Conservation (phyloP, 23 tunicate species). For the Phallusia fumigata region DNA sequence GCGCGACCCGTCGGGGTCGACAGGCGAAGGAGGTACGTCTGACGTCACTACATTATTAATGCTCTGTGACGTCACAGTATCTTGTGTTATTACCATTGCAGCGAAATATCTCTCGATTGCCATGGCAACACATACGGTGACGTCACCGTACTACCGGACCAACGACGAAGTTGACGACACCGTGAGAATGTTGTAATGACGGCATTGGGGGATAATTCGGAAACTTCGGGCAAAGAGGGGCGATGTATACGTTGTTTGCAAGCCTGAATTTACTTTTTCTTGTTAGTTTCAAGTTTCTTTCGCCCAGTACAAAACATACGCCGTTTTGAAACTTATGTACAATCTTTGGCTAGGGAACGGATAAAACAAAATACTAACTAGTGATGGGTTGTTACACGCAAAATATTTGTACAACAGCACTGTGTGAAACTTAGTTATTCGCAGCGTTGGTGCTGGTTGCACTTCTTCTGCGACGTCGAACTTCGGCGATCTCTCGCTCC, state of each 20-base stretch:
- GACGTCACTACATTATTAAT: not conserved
- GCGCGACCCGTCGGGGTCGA: conserved; percentile 38
- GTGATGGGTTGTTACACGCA: too few relatives aligned
- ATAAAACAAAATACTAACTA: too few relatives aligned
- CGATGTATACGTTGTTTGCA: too few relatives aligned
- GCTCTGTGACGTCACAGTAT: not conserved
- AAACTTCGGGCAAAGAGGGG: too few relatives aligned
- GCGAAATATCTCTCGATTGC: conserved; percentile 67
- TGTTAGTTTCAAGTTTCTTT: too few relatives aligned
- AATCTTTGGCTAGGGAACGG: too few relatives aligned
- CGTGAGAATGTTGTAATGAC: not conserved
- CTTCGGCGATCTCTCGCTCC: not conserved
- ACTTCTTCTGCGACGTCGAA: not conserved
- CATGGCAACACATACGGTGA: conserved; percentile 60
- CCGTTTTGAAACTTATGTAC: too few relatives aligned
- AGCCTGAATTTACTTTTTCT: too few relatives aligned
- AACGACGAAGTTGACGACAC: conserved; percentile 17
- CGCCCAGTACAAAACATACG: too few relatives aligned
- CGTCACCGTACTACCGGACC: conserved; percentile 55
- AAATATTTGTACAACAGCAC: too few relatives aligned
- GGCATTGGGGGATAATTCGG: not conserved
- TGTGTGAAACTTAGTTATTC: too few relatives aligned
- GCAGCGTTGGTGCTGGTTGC: too few relatives aligned
- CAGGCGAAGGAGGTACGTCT: conserved; percentile 42
- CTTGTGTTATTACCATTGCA: conserved; percentile 4